A percentile compares a stretch with the other conserved stretches of the same genome.
Evolutionary conservation across 2,113 vertebrate genomes (phyloP).

Genomic region (Oreochromis niloticus): DNA sequence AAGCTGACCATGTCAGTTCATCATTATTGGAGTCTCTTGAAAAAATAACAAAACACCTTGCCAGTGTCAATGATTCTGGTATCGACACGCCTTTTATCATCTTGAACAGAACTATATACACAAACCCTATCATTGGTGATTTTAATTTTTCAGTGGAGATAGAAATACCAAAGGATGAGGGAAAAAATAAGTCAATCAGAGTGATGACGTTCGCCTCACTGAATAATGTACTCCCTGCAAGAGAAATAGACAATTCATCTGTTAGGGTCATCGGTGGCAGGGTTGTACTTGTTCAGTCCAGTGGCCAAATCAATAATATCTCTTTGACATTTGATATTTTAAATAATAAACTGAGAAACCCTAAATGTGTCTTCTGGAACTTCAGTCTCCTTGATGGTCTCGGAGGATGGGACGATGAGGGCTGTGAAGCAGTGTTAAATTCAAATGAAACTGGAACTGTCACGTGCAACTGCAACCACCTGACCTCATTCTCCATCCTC

Average conservation of each 20-base stretch:
- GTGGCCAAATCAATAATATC: conserved; percentile 30
- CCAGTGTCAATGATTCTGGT: not conserved
- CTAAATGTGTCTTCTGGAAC: conserved; percentile 79
- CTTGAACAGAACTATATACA: conserved; percentile 32
- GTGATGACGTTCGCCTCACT: conserved; percentile 40
- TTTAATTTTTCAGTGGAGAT: conserved; percentile 35
- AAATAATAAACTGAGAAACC: conserved; percentile 25
- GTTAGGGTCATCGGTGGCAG: conserved; percentile 62
- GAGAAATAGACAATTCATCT: not conserved
- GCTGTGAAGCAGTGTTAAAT: not conserved
- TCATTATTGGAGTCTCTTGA: conserved; percentile 25
- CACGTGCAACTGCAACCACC: conserved; percentile 79
- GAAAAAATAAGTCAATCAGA: not conserved
- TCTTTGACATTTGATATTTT: conserved; percentile 68
- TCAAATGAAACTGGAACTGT: not conserved
- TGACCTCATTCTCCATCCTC: conserved; percentile 86
- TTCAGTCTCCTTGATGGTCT: conserved; percentile 42
- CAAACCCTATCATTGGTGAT: not conserved
- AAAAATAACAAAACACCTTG: not conserved
- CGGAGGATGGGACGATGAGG: conserved; percentile 65
- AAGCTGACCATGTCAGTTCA: conserved; percentile 2
- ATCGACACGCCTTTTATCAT: conserved; percentile 1
- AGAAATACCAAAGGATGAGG: not conserved
- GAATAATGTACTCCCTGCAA: conserved; percentile 59
- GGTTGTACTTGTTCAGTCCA: conserved; percentile 68